Evolutionary conservation across 2,888 invertebrate genomes (phyloP).

Genomic region (Thelaira solivaga): DNA sequence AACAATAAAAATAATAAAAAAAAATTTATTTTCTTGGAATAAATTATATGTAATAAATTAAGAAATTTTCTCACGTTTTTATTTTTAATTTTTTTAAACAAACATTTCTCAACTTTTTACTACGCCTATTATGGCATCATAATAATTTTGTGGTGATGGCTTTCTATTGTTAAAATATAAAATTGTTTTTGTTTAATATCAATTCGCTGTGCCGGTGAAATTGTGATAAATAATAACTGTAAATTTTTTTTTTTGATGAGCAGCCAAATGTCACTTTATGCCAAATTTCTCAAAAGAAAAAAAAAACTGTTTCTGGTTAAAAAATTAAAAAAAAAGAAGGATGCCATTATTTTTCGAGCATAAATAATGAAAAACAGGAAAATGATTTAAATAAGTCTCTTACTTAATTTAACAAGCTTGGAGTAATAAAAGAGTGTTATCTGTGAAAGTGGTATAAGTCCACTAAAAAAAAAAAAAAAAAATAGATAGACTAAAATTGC

Average conservation of each 20-base stretch:
- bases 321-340: too few relatives aligned
- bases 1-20: too few relatives aligned
- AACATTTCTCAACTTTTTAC: constrained; percentile 51
- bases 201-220: constrained; percentile 31
- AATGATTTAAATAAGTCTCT: too few relatives aligned
- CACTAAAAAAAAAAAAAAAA: too few relatives aligned
- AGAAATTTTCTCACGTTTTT: constrained; percentile 57
- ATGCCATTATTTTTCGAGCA: too few relatives aligned
- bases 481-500: too few relatives aligned
- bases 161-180: constrained; percentile 29
- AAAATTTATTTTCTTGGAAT: constrained; percentile 27
- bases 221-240: constrained; percentile 4
- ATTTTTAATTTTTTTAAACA: constrained; percentile 9
- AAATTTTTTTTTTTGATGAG: constrained; percentile 48
- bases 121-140: constrained; percentile 55
- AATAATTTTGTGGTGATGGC: constrained; percentile 27
- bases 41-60: constrained; percentile 54
- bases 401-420: too few relatives aligned
- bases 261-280: constrained; percentile 55
- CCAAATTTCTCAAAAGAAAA: constrained; percentile 37
- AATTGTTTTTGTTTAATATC: too few relatives aligned
- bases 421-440: too few relatives aligned
- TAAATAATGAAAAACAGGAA: too few relatives aligned
- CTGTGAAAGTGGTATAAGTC: too few relatives aligned
- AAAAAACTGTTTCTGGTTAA: too few relatives aligned